Evolutionary conservation across 2,797 vertebrate species (phyloP), one percentile per base, ranked within the genome.

Genomic region (Urophycis tenuis): DNA sequence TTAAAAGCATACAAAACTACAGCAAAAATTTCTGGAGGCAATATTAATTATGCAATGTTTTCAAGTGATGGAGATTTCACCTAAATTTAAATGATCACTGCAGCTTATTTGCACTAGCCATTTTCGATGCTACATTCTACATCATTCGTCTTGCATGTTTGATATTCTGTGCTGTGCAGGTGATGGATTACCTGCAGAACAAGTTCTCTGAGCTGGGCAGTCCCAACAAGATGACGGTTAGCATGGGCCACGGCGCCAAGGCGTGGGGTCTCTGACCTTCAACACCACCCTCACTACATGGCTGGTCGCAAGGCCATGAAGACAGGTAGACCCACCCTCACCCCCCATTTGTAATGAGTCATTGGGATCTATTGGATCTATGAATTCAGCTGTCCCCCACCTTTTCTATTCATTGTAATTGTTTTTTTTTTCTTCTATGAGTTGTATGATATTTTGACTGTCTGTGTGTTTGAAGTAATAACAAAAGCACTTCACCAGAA

Each of bases 201-300:
- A 95, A 91, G 83, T 99, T 99, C 90, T 90, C 89, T 0, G 94
- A 96, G 11, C 84, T 94, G 78, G 89, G 82, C 36, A 97, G 92
- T 75, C 98, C 97, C 22, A 99, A 99, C 91, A 97, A 95, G 82
- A 90, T 98, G 86, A 95, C 91, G 5, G 93, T 94, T 1, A 87
- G 89, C 75, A 92, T 96, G 90, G 93, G 94, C 75, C 95, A 97
- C 0, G 96, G 98, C 34, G 96, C 96, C 73, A 98, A 95, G 75
- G 96, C 98, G 78, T 99, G 98, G 98, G 97, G 95, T 99, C n/a
- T 95, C 96, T 10, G 97, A 99, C 92, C 92, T 98, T 96, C 88
- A 96, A 98, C n/a, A n/a, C 87, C 96, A 99, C 80, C 97, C 97
- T 0, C 97, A 99, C 87, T 99, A 97, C 84, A 83, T 96, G 92